Evolutionary conservation across 2,888 invertebrate species (phyloP).

Genomic region (Heliconius erato): DNA sequence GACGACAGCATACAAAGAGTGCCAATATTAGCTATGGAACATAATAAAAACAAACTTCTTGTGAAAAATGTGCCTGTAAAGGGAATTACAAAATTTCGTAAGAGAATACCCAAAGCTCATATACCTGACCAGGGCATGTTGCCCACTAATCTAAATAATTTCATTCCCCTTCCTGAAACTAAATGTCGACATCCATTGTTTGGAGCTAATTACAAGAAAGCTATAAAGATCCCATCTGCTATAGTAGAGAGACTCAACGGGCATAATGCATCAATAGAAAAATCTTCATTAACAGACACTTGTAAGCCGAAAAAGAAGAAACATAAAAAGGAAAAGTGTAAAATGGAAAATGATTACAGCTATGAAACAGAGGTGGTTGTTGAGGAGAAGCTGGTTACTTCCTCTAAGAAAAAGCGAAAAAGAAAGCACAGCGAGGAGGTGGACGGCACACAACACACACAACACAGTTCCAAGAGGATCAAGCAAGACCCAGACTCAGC

Average conservation of each 20-base stretch:
- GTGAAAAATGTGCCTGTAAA: constrained; percentile 59
- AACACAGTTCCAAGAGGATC: constrained; percentile 60
- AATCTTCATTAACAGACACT: constrained; percentile 36
- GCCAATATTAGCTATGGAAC: constrained; percentile 57
- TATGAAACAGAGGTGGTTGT: constrained; percentile 40
- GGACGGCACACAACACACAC: constrained; percentile 54
- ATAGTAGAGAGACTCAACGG: constrained; percentile 61
- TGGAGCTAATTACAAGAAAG: constrained; percentile 71
- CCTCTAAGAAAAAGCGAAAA: constrained; percentile 60
- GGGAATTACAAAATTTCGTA: constrained; percentile 62
- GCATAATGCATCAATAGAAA: constrained; percentile 52
- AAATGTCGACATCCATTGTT: constrained; percentile 78
- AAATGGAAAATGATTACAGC: constrained; percentile 47
- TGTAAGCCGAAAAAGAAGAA: constrained; percentile 62
- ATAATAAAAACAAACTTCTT: constrained; percentile 51
- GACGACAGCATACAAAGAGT: constrained; percentile 55
- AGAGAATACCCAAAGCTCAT: constrained; percentile 72
- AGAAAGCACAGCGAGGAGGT: constrained; percentile 54
- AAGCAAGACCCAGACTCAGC: constrained; percentile 64
- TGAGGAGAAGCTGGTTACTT: constrained; percentile 28
- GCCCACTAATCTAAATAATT: constrained; percentile 63
- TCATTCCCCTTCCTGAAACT: constrained; percentile 74
- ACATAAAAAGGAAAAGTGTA: constrained; percentile 59
- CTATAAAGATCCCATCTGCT: constrained; percentile 64
- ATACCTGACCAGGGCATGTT: constrained; percentile 62